Evolutionary conservation across 2,888 invertebrate genomes (phyloP), one percentile per base, ranked within the genome.

Genomic region (Aspidapion aeneum): DNA sequence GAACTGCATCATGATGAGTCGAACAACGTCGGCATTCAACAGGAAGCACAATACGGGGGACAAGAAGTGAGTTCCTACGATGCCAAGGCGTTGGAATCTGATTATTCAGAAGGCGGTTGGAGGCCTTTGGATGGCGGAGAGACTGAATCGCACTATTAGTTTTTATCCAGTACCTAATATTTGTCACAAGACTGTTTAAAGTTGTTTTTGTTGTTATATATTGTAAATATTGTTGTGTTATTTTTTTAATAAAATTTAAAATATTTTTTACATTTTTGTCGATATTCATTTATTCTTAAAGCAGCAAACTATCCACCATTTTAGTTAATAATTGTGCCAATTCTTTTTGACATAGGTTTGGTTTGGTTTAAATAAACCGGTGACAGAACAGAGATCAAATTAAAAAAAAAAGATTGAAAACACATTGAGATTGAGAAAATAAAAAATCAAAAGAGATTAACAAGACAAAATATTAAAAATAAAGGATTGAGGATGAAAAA

Each of bases 21-120:
- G 58, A 66, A 63, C 58, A 61, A 55, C 56, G 60, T 64, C 20
- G 22, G 3, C 12, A 55, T 58, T 18, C 61, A 58, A n/a, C 58
- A 64, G 18, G 51, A 60, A 57, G 21, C 49, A 12, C 66, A 66
- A 17, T 65, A 64, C n/a, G 66, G 61, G 16, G 61, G 55, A 18
- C 62, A 61, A 16, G 55, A 51, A 48, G 49, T 49, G 2, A 67
- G 60, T 57, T 56, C 63, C 12, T 67, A 66, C 54, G 67, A 67
- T 50, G 49, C 64, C 18, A 60, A 63, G 19, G 60, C 64, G 12
- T 52, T 63, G 21, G 67, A 67, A 60, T 49, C 21, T 49, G 57
- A 59, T 21, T 56, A 49, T 1, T 59, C 48, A 18, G 63, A 55
- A 7, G 65, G 22, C 12, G 70, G 67, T 21, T 71, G 71, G 71